These are phyloP conservation scores for Isotomurus palustris DNA, from an alignment of 2,888 invertebrate genomes.

Conservation along the genomic window DNA sequence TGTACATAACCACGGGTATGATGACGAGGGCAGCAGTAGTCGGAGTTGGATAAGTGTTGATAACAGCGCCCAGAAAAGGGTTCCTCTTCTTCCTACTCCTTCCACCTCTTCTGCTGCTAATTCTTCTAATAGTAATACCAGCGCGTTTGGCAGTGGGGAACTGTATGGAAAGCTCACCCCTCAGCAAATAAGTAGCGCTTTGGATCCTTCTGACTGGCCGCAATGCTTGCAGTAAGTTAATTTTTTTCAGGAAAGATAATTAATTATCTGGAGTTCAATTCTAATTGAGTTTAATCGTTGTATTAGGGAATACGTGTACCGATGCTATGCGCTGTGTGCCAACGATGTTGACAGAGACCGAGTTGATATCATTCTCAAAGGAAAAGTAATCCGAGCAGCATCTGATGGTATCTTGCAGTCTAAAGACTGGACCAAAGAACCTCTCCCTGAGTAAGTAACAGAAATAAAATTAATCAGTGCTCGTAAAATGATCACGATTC, in stretches of 20 bases:
- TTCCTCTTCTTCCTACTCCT: too few species aligned
- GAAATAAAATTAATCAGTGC: not conserved
- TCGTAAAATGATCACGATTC: not conserved
- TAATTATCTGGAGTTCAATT: not conserved
- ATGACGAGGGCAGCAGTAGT: not conserved
- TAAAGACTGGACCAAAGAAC: constrained; percentile 92
- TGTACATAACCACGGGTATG: constrained; percentile 4
- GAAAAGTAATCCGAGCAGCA: constrained; percentile 85
- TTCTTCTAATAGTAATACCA: not conserved
- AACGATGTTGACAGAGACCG: constrained; percentile 86
- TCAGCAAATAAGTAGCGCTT: constrained; percentile 8
- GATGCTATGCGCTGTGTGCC: constrained; percentile 86
- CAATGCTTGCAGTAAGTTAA: constrained; percentile 39
- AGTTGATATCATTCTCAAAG: constrained; percentile 89
- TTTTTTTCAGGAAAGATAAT: not conserved
- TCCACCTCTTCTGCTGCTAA: constrained; percentile 8
- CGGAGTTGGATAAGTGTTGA: too few species aligned
- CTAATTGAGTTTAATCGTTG: constrained; percentile 2
- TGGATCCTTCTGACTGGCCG: constrained; percentile 41
- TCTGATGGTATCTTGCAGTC: constrained; percentile 80
- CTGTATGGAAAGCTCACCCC: constrained; percentile 5
- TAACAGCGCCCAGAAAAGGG: too few species aligned
- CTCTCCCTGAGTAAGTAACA: constrained; percentile 63
- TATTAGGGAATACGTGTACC: constrained; percentile 72
- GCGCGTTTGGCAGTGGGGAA: too few species aligned